phyloP scores from a whole-genome alignment of 2,888 invertebrate genomes.

The Laothoe populi region DNA sequence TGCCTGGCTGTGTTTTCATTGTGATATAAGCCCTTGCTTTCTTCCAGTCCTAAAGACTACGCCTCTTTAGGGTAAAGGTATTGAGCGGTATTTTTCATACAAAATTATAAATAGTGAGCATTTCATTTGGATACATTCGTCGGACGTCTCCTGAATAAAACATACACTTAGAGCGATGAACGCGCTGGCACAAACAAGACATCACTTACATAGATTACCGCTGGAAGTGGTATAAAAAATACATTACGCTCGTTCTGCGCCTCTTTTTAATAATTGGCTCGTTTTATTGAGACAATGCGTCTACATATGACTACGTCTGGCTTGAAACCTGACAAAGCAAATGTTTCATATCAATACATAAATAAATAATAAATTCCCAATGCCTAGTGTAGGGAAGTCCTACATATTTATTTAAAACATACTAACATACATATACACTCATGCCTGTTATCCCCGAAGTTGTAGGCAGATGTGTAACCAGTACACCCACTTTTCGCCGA shows the following conservation, averaged over 20 bases:
- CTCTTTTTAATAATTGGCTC: slow-evolving; percentile 2
- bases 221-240: slow-evolving; percentile 36
- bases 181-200: slow-evolving; percentile 52
- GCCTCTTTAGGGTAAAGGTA: neutral
- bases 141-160: slow-evolving; percentile 56
- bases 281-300: neutral
- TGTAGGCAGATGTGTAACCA: too few relatives aligned
- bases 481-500: too few relatives aligned
- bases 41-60: too few relatives aligned
- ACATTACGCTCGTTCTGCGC: slow-evolving; percentile 1
- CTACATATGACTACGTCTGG: neutral
- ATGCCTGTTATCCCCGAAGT: too few relatives aligned
- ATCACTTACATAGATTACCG: slow-evolving; percentile 32
- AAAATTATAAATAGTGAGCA: slow-evolving; percentile 20
- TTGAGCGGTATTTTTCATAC: neutral
- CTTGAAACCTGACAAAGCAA: too few relatives aligned
- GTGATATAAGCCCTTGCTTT: too few relatives aligned
- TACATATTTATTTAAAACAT: too few relatives aligned
- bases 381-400: too few relatives aligned
- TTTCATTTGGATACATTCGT: slow-evolving; percentile 26
- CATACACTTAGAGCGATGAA: slow-evolving; percentile 58
- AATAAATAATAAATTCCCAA: too few relatives aligned
- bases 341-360: too few relatives aligned
- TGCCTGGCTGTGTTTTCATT: too few relatives aligned
- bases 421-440: too few relatives aligned